Evolutionary conservation across 2,888 invertebrate genomes (phyloP), one percentile per base, ranked within the genome.

Genomic region (Ochropleura plecta): DNA sequence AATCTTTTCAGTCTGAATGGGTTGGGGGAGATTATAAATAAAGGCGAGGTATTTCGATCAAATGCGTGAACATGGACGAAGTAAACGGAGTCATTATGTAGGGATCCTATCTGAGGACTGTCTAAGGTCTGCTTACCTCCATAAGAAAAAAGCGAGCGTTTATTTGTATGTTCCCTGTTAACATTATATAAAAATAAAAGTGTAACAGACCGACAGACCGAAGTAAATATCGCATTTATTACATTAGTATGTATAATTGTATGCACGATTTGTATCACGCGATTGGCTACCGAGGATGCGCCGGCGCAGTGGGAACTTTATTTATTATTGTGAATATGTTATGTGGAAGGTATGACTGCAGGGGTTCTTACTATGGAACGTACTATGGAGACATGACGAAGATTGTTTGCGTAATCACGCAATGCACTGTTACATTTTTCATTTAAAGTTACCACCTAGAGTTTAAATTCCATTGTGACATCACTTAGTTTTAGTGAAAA

Each of bases 251-350:
- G 42, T 16, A 40, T 85, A 77, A 82, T 82, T 82, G 65, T 66
- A 53, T 66, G 67, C 66, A 67, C 71, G 69, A 82, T 72, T 85
- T 57, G 71, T 63, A 66, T 51, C 82, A 82, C 72, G 82, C 82
- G 78, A 82, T 81, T n/a, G 55, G 77, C 82, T 85, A 63, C 76
- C 59, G 57, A 46, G 53, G 53, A 55, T 63, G 82, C 65, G 20
- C 57, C 30, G 4, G 67, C 77, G 63, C 53, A 69, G 57, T 57
- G 46, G 20, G n/a, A 49, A 48, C 57, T 40, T 72, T 69, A 85
- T 85, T 81, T 85, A 82, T 60, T 80, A 48, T 49, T 16, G 46
- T 55, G 42, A 62, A n/a, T 57, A 55, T n/a, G 30, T n/a, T 70
- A 46, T 18, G 40, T 67, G 44, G 63, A 44, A 60, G 30, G 20